Evolutionary conservation across 2,113 vertebrate species (phyloP), one percentile per base, ranked within the genome.

Genomic region (Mesitornis unicolor): DNA sequence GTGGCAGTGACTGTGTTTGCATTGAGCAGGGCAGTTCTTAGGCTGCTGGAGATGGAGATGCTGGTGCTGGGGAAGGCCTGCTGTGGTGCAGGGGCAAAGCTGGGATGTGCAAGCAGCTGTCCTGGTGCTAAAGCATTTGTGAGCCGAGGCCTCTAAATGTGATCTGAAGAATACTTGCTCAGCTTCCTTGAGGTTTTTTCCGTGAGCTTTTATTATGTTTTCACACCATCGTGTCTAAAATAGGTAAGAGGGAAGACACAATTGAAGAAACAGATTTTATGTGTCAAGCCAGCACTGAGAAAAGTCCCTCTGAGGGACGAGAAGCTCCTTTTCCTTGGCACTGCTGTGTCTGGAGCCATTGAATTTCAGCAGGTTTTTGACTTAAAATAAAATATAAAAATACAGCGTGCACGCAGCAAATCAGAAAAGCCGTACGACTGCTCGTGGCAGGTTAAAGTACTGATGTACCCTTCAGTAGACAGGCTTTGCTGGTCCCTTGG

Each of bases 251-350:
- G 77, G 60, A 76, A 83, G 83, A 40, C 40, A 29, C 89, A 90
- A 90, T 40, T 64, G 94, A 90, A 87, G 64, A 56, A 95, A 87
- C 86, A 71, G 80, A 92, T 94, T 95, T 78, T 89, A 59, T 47
- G 47, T 93, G 94, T 95, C 80, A 93, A 92, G 83, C 48, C 53
- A 78, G 86, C 77, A 53, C 4, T 33, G 88, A 78, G 76, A 84
- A 57, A 87, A 78, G 92, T 80, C 53, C 22, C 61, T 87, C 73
- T 78, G 3, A n/a, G 84, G 86, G 73, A 89, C 86, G 86, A 61
- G 36, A 90, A 65, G 40, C 65, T 90, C 43, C 56, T 89, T 96
- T 86, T 81, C 77, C 69, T 87, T 93, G 90, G 73, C 61, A 47
- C 42, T 77, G 53, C 67, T 82, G 40, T 73, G 74, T 73, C 81